phyloP scores from a whole-genome alignment of 2,113 vertebrate genomes.

The Erinaceus europaeus region DNA sequence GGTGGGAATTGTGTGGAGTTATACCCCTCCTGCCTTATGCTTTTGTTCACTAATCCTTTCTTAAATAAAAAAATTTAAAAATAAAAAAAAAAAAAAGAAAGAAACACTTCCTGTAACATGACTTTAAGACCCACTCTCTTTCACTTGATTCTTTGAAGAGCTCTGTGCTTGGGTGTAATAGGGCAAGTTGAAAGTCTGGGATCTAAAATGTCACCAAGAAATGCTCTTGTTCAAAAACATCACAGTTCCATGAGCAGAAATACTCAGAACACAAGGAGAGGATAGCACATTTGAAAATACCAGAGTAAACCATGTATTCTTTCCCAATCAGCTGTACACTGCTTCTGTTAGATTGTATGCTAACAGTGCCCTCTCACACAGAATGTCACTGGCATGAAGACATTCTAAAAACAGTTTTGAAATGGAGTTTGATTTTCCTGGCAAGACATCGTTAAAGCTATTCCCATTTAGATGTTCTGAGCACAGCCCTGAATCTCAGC shows the following conservation, averaged over 20 bases:
- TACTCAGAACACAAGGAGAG: slow-evolving; percentile 71
- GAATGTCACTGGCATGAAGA: slow-evolving; percentile 72
- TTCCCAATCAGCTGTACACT: slow-evolving; percentile 63
- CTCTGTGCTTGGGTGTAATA: slow-evolving; percentile 47
- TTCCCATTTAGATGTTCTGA: slow-evolving; percentile 67
- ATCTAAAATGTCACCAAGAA: slow-evolving; percentile 71
- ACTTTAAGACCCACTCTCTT: background rate
- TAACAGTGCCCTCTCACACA: slow-evolving; percentile 59
- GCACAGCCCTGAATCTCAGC: slow-evolving; percentile 60
- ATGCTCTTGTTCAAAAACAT: slow-evolving; percentile 55
- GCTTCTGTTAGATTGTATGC: slow-evolving; percentile 74
- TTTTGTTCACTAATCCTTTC: no score
- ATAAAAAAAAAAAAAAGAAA: no score
- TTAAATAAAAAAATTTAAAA: no score
- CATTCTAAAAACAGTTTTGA: slow-evolving; percentile 64
- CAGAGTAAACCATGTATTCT: slow-evolving; percentile 68
- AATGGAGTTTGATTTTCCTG: slow-evolving; percentile 72
- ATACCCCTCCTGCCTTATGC: no score
- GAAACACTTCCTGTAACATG: background rate
- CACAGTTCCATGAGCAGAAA: slow-evolving; percentile 73
- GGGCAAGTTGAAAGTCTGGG: slow-evolving; percentile 58
- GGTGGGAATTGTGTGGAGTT: no score
- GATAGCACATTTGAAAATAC: slow-evolving; percentile 74
- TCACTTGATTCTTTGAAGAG: slow-evolving; percentile 26
- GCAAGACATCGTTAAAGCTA: slow-evolving; percentile 65